Base-by-base conservation (phyloP, 2,113 vertebrate species). In the Albula goreensis region DNA sequence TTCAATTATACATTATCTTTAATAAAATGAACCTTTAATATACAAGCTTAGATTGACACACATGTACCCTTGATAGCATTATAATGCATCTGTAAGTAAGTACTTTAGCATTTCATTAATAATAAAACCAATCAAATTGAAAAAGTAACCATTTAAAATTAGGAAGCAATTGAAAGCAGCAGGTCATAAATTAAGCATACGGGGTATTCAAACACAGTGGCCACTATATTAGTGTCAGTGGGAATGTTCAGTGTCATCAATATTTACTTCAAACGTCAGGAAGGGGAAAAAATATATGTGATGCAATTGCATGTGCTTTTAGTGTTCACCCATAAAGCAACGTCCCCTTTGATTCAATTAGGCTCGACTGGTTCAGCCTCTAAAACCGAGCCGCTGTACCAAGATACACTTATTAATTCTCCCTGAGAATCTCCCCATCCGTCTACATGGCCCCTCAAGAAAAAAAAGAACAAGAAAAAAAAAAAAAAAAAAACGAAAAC, bases 211-310 rank as follows among this genome's bases (percentile, higher is more conserved):
- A 31, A 9, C 53, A 56, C 70, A 22, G 70, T 31, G n/a, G 1
- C 70, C 70, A 13, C 7, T 74, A 74, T 31, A 31, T 25, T 25
- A 74, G 31, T 31, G 70, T 74, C 70, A 74, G 70, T 31, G 70
- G 70, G 22, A 74, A 87, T 86, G 92, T 86, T 90, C 88, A 77
- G 84, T 86, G 88, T 88, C 89, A 92, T 90, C 60, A 89, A 91
- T 92, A 92, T 91, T 92, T 92, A 78, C 92, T 91, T 25, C 81
- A 77, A 92, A 86, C 56, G 82, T 86, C 82, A 51, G 84, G 88
- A 4, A 83, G 89, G 31, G 70, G 31, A 41, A 41, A 41, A 56
- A 74, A 91, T 89, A 81, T 86, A 89, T 89, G 87, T 50, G 89
- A 88, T 85, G 15, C 22, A 31, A 5, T n/a, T 50, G 53, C 60